Base-by-base conservation (phyloP, 2,113 vertebrate species). In the Cygnus atratus region DNA sequence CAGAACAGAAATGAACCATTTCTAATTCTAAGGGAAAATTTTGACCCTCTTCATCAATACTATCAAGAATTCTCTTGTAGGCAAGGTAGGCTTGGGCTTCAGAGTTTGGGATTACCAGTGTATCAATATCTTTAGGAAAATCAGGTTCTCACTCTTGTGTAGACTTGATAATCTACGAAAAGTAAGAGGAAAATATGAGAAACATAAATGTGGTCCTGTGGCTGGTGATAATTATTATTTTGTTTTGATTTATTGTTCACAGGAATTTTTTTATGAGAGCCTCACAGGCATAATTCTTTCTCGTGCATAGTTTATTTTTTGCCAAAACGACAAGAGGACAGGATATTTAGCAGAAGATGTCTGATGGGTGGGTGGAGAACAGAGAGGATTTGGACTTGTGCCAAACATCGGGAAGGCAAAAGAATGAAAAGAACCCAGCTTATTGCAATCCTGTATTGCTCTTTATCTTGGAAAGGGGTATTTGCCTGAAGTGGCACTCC, bases 171-270 rank as follows among this genome's bases (percentile, higher is more conserved):
- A 96, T 86, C 78, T 72, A 97, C 0, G 43, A 93, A 96, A 97
- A 95, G 75, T 90, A 83, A 93, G 93, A 95, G 86, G 97, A 97
- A 97, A 97, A 97, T 97, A 97, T 96, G 96, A 96, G 93, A 90
- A 90, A 79, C 75, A 92, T 92, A 97, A 95, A 92, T 84, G 90
- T 59, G 86, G 84, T 88, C 88, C 89, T 92, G 87, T 97, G 90
- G 92, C 88, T 96, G 95, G 93, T 91, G 97, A 97, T 98, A 98
- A 98, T 98, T 98, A 98, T 98, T 98, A 98, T 98, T 98, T 98
- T 98, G 98, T 98, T 97, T 95, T 97, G 96, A 97, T 97, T 97
- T 97, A 97, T 97, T 57, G 67, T 93, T 96, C 93, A 62, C 85
- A 97, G 96, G 96, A 97, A 97, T 97, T 97, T 97, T 96, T 97